phyloP scores from a whole-genome alignment of 2,888 invertebrate genomes.

The Elysia crispata region DNA sequence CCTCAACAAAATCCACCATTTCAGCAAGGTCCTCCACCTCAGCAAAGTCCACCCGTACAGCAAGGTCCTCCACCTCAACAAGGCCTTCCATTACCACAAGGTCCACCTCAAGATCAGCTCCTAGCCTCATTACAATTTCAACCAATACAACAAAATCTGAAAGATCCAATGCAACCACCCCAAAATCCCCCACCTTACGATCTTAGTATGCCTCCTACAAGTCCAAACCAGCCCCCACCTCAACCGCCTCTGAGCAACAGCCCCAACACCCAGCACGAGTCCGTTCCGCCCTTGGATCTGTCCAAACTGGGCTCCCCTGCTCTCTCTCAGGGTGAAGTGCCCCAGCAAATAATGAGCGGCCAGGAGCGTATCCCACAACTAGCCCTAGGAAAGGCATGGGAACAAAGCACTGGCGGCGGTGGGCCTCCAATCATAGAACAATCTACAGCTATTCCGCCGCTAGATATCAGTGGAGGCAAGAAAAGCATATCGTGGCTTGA shows the following conservation, averaged over 20 bases:
- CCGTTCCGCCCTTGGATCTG: not conserved
- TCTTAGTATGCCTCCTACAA: not conserved
- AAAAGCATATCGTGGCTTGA: not conserved
- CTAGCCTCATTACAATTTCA: not conserved
- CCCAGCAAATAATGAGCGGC: too few species aligned
- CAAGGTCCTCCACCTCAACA: not conserved
- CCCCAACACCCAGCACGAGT: not conserved
- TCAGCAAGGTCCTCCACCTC: not conserved
- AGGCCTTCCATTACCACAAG: not conserved
- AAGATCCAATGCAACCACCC: not conserved
- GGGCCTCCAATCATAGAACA: not conserved
- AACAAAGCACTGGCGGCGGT: not conserved
- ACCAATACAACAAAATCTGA: not conserved
- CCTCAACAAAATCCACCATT: not conserved
- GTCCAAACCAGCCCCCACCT: not conserved
- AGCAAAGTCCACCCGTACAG: not conserved
- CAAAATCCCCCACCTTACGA: not conserved
- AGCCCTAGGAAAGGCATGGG: too few species aligned
- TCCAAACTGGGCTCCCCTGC: too few species aligned
- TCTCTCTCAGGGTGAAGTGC: too few species aligned
- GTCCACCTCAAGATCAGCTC: not conserved
- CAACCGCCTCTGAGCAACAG: not conserved
- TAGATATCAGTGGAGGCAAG: slow-evolving; percentile 23
- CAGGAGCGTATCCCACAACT: too few species aligned
- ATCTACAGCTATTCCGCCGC: not conserved